Conservation (phyloP, 2,888 invertebrate genomes). For the Syrista parreyssii region DNA sequence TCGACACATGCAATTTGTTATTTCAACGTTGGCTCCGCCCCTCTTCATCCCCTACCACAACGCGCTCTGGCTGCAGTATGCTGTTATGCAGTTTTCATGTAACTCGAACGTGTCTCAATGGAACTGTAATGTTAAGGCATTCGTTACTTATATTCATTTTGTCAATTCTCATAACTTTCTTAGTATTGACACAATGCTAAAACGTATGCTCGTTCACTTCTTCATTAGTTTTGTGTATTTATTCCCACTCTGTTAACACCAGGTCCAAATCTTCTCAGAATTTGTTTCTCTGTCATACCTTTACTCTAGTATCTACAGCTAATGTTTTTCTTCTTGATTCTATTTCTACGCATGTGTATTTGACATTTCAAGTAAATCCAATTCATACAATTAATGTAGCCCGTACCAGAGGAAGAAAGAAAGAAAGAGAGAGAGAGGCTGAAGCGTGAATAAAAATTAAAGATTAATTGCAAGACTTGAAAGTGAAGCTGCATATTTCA, state of each 20-base stretch:
- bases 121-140: constrained; percentile 41
- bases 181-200: neutral
- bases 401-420: neutral
- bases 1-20: constrained; percentile 21
- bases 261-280: neutral
- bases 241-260: neutral
- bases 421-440: neutral
- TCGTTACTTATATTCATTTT: neutral
- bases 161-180: neutral
- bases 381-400: neutral
- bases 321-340: neutral
- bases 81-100: constrained; percentile 39
- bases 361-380: neutral
- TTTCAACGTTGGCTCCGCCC: constrained; percentile 25
- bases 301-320: neutral
- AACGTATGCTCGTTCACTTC: neutral
- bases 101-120: constrained; percentile 27
- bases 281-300: neutral
- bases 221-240: neutral
- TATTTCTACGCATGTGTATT: neutral
- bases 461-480: neutral
- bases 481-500: neutral
- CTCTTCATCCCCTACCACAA: neutral
- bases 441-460: neutral
- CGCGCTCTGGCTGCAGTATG: constrained; percentile 43